Base-by-base conservation (phyloP, 2,113 vertebrate species). In the Zosterops pallidus region DNA sequence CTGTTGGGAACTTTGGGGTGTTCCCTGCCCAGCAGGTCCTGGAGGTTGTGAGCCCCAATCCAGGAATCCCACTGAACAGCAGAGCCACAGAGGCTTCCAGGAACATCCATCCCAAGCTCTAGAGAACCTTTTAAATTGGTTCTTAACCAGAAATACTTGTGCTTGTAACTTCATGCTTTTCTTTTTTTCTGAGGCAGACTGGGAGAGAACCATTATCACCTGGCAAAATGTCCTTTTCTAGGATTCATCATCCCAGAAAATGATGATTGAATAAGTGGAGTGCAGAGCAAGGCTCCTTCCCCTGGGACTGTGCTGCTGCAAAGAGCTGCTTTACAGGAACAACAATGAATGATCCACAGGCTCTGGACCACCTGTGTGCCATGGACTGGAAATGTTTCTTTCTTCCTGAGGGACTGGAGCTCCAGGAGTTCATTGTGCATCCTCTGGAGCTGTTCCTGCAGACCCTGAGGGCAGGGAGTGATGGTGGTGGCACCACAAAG, bases 1-100 rank as follows among this genome's bases (percentile, higher is more conserved):
- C 3, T 64, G 0, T 13, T 46, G 29, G 55, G 35, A 74, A 4
- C 8, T 69, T 60, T 0, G 2, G 33, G 46, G 12, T 20, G 55
- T 72, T 50, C 23, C 44, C 31, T 71, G 24, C 42, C 26, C 18
- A 16, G 19, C 25, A 14, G 11, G 4, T 69, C 64, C 46, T 42
- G 63, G 14, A 67, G 62, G 21, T n/a, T 71, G 49, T 63, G 79
- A 72, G 44, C 1, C 1, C 62, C 29, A 47, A 3, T 15, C 14
- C 83, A 91, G 1, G 6, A 52, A 14, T 19, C 21, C 47, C 4
- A 2, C 31, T 49, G 67, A 76, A 35, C 20, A 65, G 41, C 74
- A 28, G 5, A 65, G 46, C 12, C 19, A 24, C 46, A 82, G 59
- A 41, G 24, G 28, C 62, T 79, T 75, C 44, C 86, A 62, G 46